Base-by-base conservation (phyloP, 2,113 vertebrate genomes). In the Alligator sinensis region DNA sequence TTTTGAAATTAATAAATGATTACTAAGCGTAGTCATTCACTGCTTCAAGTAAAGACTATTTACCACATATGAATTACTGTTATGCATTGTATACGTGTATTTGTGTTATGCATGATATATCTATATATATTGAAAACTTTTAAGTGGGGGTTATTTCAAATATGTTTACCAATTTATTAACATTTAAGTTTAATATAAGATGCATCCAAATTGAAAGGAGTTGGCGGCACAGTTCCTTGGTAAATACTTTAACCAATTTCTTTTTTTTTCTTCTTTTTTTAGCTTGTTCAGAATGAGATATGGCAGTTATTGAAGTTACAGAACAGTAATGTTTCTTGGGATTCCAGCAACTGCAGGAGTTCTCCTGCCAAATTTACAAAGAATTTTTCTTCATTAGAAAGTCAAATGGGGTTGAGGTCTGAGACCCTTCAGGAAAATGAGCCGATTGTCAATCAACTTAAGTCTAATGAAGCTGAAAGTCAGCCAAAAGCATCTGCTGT, bases 251-350 rank as follows among this genome's bases (percentile, higher is more conserved):
- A 91, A 38, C 91, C 58, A 85, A 64, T 85, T 25, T 17, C 8
- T 24, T 30, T 3, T 88, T 80, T 78, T 80, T n/a, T 77, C 11
- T 5, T 78, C 81, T 82, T 8, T 86, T 97, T 92, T 3, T 95
- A 99, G 99, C 97, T 98, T 94, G 99, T 99, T 97, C 99, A 99
- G 96, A 98, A 99, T 98, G 99, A 99, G 97, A 98, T 99, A 66
- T 99, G 98, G 94, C 98, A 98, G 64, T 97, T 99, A 94, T 98
- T 99, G 94, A 98, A 98, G 94, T 90, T 98, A 21, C 99, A 99
- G 97, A 98, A 97, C 84, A 94, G 87, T 92, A 59, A 4, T 5
- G 80, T 62, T 93, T 85, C 90, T 61, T 60, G 96, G 94, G 89
- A 86, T 59, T 66, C 89, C 25, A 21, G 6, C 27, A 47, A 79